Base-by-base conservation (phyloP, 2,888 invertebrate genomes). In the Aspidapion aeneum region DNA sequence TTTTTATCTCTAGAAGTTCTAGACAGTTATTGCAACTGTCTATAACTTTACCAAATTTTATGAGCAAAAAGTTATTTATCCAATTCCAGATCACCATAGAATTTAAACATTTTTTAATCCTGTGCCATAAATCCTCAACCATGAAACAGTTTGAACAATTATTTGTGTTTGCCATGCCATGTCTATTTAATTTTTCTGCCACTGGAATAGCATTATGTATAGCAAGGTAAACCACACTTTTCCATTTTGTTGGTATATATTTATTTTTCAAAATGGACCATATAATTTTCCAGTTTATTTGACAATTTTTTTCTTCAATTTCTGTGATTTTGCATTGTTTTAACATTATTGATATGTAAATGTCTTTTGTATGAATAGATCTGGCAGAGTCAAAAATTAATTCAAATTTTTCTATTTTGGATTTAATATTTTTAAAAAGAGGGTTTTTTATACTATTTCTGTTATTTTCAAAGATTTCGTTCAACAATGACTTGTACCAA, bases 391-490 rank as follows among this genome's bases (percentile, higher is more conserved):
- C 52, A 52, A 52, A 52, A 52, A 19, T 52, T 52, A 52, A 52
- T 52, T 52, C 52, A 17, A 9, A 52, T 19, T 17, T 52, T 9
- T 52, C 19, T 19, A 52, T 52, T 52, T 52, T 52, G 17, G 52
- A 52, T 52, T 52, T 52, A 52, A 52, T 52, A 19, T 52, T 52
- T 52, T 19, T 52, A 52, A 52, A 52, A 52, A 52, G n/a, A 17
- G 52, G 17, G 52, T 52, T 52, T 9, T n/a, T 52, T 52, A 52
- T 18, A 9, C 19, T 19, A n/a, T n/a, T n/a, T 7, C 52, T 18
- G n/a, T 52, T 5, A n/a, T 52, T 52, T 52, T 52, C 18, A 52
- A 52, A 52, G 12, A 35, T 35, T 35, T 35, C 5, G 12, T 35
- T 35, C 35, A 35, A 7, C 5, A 7, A 52, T 5, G 52, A 52